Conservation (phyloP, 2,797 vertebrate species). For the Coregonus suidteri region DNA sequence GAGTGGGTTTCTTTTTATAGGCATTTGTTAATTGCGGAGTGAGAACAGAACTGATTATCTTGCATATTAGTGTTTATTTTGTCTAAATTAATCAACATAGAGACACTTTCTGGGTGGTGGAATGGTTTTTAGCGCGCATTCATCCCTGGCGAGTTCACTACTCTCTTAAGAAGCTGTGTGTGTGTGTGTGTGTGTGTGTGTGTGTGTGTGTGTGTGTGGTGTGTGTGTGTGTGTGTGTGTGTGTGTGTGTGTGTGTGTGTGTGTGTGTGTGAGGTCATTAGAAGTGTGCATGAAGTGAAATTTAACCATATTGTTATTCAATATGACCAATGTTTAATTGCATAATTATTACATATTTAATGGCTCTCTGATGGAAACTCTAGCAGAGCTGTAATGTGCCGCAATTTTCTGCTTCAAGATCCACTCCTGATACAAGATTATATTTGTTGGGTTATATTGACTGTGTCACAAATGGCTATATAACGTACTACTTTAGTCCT, state of each 20-base stretch:
- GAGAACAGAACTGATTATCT: too few relatives aligned
- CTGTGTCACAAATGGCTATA: not conserved
- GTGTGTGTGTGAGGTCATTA: too few relatives aligned
- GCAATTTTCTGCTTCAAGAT: conserved; percentile 64
- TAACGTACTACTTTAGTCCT: not conserved
- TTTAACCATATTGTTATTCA: conserved; percentile 68
- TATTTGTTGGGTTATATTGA: conserved; percentile 47
- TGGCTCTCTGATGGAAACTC: conserved; percentile 56
- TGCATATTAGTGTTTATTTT: conserved; percentile 22
- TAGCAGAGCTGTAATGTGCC: conserved; percentile 47
- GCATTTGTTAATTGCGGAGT: too few relatives aligned
- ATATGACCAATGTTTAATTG: conserved; percentile 66
- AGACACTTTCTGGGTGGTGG: conserved; percentile 8
- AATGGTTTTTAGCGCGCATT: conserved; percentile 45
- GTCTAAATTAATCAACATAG: too few relatives aligned
- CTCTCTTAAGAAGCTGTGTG: conserved; percentile 47
- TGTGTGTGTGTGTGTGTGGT: too few relatives aligned
- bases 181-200: too few relatives aligned
- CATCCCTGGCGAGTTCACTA: conserved; percentile 58
- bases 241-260: too few relatives aligned
- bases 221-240: too few relatives aligned
- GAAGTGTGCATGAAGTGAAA: conserved; percentile 53
- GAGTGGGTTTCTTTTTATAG: too few relatives aligned
- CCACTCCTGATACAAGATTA: conserved; percentile 55
- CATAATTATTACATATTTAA: conserved; percentile 71